These are phyloP conservation scores for Phenganax subtilis DNA, from an alignment of 92 coral and sea anemone species.

Conservation along the genomic window DNA sequence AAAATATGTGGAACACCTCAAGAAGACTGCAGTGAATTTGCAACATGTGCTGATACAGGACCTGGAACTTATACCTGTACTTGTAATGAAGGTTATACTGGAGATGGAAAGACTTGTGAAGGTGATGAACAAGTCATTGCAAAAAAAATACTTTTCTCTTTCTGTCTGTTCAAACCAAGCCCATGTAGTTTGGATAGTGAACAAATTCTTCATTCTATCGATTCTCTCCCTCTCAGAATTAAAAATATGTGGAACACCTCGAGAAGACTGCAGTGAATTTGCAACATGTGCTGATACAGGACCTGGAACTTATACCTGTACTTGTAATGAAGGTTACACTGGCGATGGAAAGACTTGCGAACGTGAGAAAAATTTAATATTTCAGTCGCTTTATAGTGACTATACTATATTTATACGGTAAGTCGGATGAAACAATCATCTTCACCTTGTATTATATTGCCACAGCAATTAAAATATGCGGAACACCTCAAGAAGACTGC, in stretches of 20 bases:
- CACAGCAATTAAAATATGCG: too few relatives aligned
- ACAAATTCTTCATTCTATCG: too few relatives aligned
- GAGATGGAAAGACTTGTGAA: constrained; percentile 31
- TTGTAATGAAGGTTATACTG: constrained; percentile 33
- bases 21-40: constrained; percentile 23
- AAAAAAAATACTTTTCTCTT: neutral
- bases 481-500: too few relatives aligned
- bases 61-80: constrained; percentile 31
- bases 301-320: constrained; percentile 19
- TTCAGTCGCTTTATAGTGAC: too few relatives aligned
- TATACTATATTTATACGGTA: too few relatives aligned
- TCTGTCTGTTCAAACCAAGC: neutral
- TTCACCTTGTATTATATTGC: too few relatives aligned
- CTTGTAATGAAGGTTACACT: constrained; percentile 25
- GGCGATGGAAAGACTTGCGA: constrained; percentile 25
- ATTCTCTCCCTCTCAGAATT: neutral
- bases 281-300: constrained; percentile 30
- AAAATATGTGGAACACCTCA: constrained; percentile 13
- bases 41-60: constrained; percentile 39
- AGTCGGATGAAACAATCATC: too few relatives aligned
- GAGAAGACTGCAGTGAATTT: constrained; percentile 26
- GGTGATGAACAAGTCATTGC: neutral
- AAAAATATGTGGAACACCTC: constrained; percentile 27
- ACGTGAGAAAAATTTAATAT: neutral
- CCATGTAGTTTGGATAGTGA: neutral